Percentiles rank a stretch among this genome's conserved stretches.
Conservation (phyloP, 1,140 invertebrate species). For the Diorhabda elongata region DNA sequence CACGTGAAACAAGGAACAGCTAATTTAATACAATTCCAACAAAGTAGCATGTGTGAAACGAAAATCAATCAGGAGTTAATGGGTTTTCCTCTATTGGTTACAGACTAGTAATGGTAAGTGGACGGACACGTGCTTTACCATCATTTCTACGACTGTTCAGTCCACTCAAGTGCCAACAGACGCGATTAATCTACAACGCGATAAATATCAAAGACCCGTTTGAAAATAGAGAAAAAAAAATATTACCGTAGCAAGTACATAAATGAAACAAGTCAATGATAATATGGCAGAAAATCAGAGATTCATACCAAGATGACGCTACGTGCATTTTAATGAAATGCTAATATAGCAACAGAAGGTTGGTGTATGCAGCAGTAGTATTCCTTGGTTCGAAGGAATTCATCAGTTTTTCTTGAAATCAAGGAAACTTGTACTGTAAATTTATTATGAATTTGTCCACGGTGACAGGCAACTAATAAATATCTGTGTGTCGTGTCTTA, state of each 20-base stretch:
- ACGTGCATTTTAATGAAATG: constrained; percentile 16
- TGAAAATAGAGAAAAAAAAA: constrained; percentile 7
- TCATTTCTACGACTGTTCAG: constrained; percentile 7
- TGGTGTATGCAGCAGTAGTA: not conserved
- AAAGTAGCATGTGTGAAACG: constrained; percentile 6
- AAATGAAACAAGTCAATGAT: constrained; percentile 15
- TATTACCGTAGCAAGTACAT: constrained; percentile 12
- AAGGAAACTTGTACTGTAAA: too few species aligned
- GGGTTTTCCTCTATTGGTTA: not conserved
- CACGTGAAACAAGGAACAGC: not conserved
- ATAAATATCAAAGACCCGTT: constrained; percentile 11
- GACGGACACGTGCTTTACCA: constrained; percentile 12
- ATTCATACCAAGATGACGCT: constrained; percentile 15
- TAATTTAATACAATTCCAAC: not conserved
- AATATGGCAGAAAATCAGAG: constrained; percentile 18
- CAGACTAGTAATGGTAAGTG: constrained; percentile 5
- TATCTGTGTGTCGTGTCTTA: too few species aligned
- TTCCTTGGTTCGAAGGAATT: not conserved
- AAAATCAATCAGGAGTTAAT: constrained; percentile 13
- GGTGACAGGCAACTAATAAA: too few species aligned
- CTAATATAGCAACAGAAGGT: constrained; percentile 12
- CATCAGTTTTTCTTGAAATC: not conserved
- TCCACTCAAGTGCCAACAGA: constrained; percentile 12
- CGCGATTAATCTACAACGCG: constrained; percentile 7
- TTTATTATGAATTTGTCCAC: too few species aligned